Evolutionary conservation across 2,113 vertebrate genomes (phyloP).

Genomic region (Grantiella picta): DNA sequence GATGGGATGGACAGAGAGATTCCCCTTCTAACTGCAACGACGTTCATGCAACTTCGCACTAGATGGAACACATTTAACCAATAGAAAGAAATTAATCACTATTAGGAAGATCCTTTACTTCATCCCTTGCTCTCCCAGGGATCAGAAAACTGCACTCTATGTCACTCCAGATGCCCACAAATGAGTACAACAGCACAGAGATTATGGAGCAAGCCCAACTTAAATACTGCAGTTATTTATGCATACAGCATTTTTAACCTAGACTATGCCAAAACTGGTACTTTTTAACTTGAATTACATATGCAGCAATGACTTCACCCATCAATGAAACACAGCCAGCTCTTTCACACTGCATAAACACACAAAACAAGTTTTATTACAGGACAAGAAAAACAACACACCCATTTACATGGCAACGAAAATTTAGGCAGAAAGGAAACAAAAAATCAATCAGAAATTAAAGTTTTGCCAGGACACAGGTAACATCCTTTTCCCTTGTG

Average conservation of each 20-base stretch:
- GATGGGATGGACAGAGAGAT: neutral
- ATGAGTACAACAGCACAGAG: neutral
- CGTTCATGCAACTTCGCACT: neutral
- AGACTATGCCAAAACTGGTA: neutral
- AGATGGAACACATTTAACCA: neutral
- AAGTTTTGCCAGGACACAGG: slow-evolving; percentile 54
- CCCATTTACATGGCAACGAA: neutral
- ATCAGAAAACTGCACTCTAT: neutral
- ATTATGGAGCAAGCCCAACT: neutral
- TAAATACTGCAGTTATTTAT: neutral
- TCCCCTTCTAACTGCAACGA: neutral
- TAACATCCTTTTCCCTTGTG: slow-evolving; percentile 50
- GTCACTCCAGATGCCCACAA: neutral
- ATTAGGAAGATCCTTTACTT: neutral
- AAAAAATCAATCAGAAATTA: neutral
- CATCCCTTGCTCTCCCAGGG: neutral
- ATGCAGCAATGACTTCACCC: neutral
- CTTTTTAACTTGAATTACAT: neutral
- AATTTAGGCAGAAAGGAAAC: neutral
- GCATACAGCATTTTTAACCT: neutral
- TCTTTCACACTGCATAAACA: neutral
- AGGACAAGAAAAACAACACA: neutral
- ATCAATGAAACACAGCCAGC: slow-evolving; percentile 4
- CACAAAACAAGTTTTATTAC: neutral
- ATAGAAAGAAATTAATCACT: neutral